These are phyloP conservation scores for Bovichtus diacanthus DNA, from an alignment of 2,797 vertebrate genomes.

Conservation along the genomic window DNA sequence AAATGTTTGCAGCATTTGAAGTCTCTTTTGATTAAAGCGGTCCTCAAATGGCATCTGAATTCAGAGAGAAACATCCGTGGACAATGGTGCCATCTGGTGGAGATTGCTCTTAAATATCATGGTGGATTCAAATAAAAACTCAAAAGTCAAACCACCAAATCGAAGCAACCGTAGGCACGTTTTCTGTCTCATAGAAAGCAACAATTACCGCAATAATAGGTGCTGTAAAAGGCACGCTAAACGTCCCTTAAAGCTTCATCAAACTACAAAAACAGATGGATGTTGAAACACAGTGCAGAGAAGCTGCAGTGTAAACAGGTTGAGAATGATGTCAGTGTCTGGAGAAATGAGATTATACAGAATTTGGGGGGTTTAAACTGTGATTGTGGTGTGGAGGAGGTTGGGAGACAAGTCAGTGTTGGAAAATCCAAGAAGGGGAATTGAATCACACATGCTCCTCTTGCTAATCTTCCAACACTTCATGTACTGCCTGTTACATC, in stretches of 20 bases:
- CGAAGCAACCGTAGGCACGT: constrained; percentile 29
- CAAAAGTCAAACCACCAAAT: constrained; percentile 29
- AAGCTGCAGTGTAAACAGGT: constrained; percentile 35
- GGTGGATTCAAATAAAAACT: constrained; percentile 28
- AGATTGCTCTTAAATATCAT: constrained; percentile 1
- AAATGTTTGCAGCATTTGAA: constrained; percentile 21
- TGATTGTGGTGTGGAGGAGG: constrained; percentile 25
- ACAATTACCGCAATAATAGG: constrained; percentile 14
- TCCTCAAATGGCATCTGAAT: constrained; percentile 8
- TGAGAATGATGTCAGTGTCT: constrained; percentile 27
- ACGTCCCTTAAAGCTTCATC: constrained; percentile 26
- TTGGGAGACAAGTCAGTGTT: constrained; percentile 6
- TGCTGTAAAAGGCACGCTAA: constrained; percentile 21
- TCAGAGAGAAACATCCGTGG: constrained; percentile 12
- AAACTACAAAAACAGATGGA: constrained; percentile 10
- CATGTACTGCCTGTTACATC: not conserved
- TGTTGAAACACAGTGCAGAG: constrained; percentile 4
- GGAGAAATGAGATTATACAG: constrained; percentile 25
- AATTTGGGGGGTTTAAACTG: not conserved
- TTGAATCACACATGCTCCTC: constrained; percentile 16
- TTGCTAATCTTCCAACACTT: not conserved
- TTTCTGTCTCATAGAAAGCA: constrained; percentile 20
- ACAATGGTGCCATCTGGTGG: constrained; percentile 57
- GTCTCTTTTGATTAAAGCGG: not conserved
- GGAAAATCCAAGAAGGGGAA: constrained; percentile 16